phyloP scores from a whole-genome alignment of 2,888 invertebrate species.

The Eristalis pertinax region DNA sequence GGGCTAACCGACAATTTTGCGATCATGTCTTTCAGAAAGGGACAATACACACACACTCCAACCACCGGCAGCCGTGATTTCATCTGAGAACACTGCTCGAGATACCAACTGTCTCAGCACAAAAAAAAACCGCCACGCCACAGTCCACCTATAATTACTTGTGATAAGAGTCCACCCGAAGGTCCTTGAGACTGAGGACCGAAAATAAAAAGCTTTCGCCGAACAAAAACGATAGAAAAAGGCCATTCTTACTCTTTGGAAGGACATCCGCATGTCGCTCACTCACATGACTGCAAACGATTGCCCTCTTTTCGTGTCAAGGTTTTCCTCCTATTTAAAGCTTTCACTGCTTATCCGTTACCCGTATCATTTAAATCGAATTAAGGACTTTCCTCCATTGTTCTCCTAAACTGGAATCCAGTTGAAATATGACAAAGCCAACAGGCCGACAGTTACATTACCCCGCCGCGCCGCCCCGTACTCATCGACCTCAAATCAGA shows the following conservation, averaged over 20 bases:
- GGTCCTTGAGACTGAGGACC: not conserved
- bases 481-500: conserved; percentile 2
- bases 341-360: conserved; percentile 40
- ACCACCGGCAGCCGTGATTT: not conserved
- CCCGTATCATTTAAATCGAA: conserved; percentile 39
- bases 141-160: not conserved
- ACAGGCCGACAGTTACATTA: not conserved
- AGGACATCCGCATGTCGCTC: conserved; percentile 8
- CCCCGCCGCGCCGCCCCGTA: not conserved
- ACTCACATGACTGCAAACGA: conserved; percentile 13
- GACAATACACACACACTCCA: not conserved
- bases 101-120: not conserved
- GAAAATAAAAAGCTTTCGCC: not conserved
- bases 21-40: not conserved
- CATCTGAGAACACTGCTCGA: not conserved
- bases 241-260: not conserved
- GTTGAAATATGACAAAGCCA: not conserved
- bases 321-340: conserved; percentile 42
- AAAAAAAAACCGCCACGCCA: not conserved
- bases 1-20: not conserved
- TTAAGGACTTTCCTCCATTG: conserved; percentile 26
- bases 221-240: not conserved
- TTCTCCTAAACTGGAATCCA: not conserved
- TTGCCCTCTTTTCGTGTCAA: conserved; percentile 56
- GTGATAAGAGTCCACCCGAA: not conserved